These are phyloP conservation scores for Ashinkailepas kermadecensis DNA, from an alignment of 2,888 invertebrate species.

Conservation along the genomic window DNA sequence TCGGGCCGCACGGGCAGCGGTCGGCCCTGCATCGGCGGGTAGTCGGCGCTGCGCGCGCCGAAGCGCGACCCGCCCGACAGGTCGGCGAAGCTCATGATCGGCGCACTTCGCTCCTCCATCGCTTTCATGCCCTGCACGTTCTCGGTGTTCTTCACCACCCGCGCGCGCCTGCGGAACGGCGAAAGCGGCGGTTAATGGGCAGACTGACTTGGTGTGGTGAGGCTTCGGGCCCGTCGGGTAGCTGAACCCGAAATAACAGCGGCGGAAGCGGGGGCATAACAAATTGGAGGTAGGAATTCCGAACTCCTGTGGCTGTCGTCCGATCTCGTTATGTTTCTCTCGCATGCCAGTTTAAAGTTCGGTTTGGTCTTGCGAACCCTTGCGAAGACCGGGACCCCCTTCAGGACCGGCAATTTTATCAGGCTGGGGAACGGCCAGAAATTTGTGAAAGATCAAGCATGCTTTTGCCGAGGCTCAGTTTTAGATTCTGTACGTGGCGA, in stretches of 20 bases:
- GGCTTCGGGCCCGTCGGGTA: no score
- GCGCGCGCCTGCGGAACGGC: background rate
- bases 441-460: no score
- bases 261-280: background rate
- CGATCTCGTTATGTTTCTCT: background rate
- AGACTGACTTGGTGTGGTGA: no score
- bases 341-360: no score
- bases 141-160: slow-evolving; percentile 15
- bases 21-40: background rate
- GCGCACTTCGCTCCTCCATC: slow-evolving; percentile 17
- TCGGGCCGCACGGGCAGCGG: slow-evolving; percentile 20
- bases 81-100: slow-evolving; percentile 17
- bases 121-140: slow-evolving; percentile 23
- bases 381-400: no score
- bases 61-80: background rate
- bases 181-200: no score
- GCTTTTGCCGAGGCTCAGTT: no score
- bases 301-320: background rate
- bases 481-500: no score
- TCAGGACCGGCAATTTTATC: no score
- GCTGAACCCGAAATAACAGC: no score
- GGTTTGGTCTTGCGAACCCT: no score
- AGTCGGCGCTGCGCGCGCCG: background rate
- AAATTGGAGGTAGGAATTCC: background rate
- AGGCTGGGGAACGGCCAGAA: no score